Conservation (phyloP, 2,113 vertebrate genomes). For the Colistium nudipinnis region DNA sequence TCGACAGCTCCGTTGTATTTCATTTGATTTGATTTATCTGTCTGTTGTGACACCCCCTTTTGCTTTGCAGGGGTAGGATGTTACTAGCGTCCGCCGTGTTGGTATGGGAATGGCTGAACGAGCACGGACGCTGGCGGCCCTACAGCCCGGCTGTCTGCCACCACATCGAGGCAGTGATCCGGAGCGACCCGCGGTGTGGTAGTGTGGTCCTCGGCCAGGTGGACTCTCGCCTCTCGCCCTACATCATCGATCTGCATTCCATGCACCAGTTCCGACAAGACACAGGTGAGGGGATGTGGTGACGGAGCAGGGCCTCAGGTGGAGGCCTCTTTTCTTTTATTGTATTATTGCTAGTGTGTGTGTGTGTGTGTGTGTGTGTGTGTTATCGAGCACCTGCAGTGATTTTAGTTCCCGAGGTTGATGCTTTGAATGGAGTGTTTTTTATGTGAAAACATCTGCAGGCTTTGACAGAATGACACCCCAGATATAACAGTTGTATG, state of each 20-base stretch:
- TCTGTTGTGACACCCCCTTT: too few relatives aligned
- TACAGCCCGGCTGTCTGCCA: conserved; percentile 96
- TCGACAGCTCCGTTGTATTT: too few relatives aligned
- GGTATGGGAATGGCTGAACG: conserved; percentile 99
- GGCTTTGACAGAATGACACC: too few relatives aligned
- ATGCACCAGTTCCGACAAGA: conserved; percentile 97
- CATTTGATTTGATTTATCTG: too few relatives aligned
- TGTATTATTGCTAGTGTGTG: conserved; percentile 3
- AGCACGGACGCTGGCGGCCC: conserved; percentile 96
- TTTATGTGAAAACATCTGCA: too few relatives aligned
- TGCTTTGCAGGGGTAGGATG: conserved; percentile 83
- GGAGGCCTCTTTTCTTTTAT: conserved; percentile 41
- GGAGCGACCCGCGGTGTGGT: conserved; percentile 89
- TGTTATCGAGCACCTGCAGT: too few relatives aligned
- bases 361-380: too few relatives aligned
- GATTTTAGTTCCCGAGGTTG: too few relatives aligned
- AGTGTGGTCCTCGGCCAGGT: conserved; percentile 94
- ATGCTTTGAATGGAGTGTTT: too few relatives aligned
- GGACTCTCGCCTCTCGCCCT: conserved; percentile 90
- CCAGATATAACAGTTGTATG: too few relatives aligned
- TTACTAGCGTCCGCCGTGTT: conserved; percentile 93
- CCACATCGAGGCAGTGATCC: conserved; percentile 96
- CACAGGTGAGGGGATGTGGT: conserved; percentile 83
- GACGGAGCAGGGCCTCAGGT: conserved; percentile 41
- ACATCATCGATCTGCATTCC: conserved; percentile 94